Evolutionary conservation across 1,140 invertebrate genomes (phyloP), one percentile per base, ranked within the genome.

Genomic region (Cydia fagiglandana): DNA sequence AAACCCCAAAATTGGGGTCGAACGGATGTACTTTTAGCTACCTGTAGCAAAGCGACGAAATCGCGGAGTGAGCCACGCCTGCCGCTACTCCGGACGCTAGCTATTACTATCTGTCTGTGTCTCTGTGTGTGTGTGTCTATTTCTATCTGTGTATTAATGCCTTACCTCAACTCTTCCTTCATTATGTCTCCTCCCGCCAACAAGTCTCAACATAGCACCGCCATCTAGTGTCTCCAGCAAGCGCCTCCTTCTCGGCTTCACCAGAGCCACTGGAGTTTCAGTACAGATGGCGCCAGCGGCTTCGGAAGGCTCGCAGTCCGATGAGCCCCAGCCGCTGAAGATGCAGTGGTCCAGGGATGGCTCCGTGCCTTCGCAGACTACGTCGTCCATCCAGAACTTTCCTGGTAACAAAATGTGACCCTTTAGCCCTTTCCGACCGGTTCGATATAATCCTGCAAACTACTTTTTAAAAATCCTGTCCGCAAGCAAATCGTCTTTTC

Each of bases 311-410:
- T 95, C 93, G 87, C 98, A 99, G 84, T 98, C 97, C 66, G 96
- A 95, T 38, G 93, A 93, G 15, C 96, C 97, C 97, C 97, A 98
- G 9, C 96, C 96, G 80, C 97, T 95, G 84, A 97, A 97, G 13
- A 95, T 93, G 86, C 98, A 99, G 1, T 95, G 86, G 0, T 93
- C 89, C 12, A 99, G 83, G 61, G 95, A 95, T 13, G 89, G 85
- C 88, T 99, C 98, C 73, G 94, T 94, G 0, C 98, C 98, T 82
- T 95, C 94, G 88, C 98, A 99, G 77, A 95, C 96, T 5, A 98
- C 88, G 88, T 98, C 97, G 86, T 98, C 97, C 96, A 99, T 96
- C 97, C 97, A 98, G 81, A 95, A 97, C 81, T 94, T 95, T 81
- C 94, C 96, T 97, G 79, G 30, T 78, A 85, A 86, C 74, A 64